Conservation (phyloP, 2,797 vertebrate genomes). For the Poecile montanus region DNA sequence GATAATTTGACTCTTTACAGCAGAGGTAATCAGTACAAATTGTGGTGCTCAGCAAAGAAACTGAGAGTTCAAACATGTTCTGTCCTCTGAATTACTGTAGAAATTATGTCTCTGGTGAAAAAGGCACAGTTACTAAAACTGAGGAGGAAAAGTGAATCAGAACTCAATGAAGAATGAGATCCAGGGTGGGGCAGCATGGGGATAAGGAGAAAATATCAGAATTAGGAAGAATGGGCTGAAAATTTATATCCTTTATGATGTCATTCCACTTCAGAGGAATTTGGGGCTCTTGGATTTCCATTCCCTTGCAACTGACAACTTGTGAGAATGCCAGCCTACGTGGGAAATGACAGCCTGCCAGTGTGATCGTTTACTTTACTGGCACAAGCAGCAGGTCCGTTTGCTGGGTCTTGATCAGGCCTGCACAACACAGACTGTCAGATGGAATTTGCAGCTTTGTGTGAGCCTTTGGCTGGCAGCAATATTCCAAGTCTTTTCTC, state of each 20-base stretch:
- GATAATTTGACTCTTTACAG: not conserved
- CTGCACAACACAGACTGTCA: not conserved
- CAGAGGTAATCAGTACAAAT: not conserved
- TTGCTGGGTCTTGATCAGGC: not conserved
- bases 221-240: not conserved
- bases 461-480: not conserved
- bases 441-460: not conserved
- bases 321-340: not conserved
- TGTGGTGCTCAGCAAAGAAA: not conserved
- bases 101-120: not conserved
- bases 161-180: not conserved
- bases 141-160: slow-evolving; percentile 1
- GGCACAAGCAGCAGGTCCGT: not conserved
- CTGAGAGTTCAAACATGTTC: not conserved
- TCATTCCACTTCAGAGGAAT: not conserved
- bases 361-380: not conserved
- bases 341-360: not conserved
- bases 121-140: not conserved
- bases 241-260: not conserved
- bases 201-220: not conserved
- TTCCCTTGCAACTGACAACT: not conserved
- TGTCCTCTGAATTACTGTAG: not conserved
- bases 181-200: not conserved
- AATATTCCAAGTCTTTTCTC: not conserved
- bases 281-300: not conserved